Base-by-base conservation (phyloP, 2,888 invertebrate genomes). In the Tinea pellionella region DNA sequence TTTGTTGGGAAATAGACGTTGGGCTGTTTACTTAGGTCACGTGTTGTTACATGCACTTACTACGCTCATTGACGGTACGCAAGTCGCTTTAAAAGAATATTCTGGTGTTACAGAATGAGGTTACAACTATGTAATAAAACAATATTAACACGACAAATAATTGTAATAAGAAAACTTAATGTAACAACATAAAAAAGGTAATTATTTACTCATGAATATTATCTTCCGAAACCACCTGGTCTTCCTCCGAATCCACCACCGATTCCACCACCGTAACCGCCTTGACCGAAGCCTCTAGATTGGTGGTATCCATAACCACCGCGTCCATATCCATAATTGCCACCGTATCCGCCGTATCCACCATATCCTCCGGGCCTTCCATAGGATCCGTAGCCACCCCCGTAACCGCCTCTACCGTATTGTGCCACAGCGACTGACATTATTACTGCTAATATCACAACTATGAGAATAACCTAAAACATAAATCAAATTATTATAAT, bases 21-120 rank as follows among this genome's bases (percentile, higher is more conserved):
- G 75, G 42, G 78, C 76, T 15, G 64, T 79, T 43, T 74, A 77
- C 61, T 75, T 76, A 30, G 79, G 82, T n/a, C 78, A 78, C 13
- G 69, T 79, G 43, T 69, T 85, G 53, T 66, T 82, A 24, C 73
- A 78, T 63, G 66, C 79, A 12, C 63, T 85, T 63, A 71, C 77
- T 9, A 74, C 78, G 61, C 71, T 83, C 60, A 67, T 83, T 55
- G 72, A 68, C 53, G 75, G 73, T 43, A 75, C 75, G 24, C 69
- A 64, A 41, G 56, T 61, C 11, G 70, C 68, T 41, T 24, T 60
- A 12, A 55, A 60, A 19, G 55, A 55, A 55, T 55, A 55, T 24
- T 16, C 47, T 47, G 53, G 19, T 9, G 53, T 18, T 9, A 4
- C 24, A 3, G 18, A 51, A 16, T 51, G 15, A 51, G 13, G 6